Base-by-base conservation (phyloP, 2,888 invertebrate genomes). In the Andrena dorsata region DNA sequence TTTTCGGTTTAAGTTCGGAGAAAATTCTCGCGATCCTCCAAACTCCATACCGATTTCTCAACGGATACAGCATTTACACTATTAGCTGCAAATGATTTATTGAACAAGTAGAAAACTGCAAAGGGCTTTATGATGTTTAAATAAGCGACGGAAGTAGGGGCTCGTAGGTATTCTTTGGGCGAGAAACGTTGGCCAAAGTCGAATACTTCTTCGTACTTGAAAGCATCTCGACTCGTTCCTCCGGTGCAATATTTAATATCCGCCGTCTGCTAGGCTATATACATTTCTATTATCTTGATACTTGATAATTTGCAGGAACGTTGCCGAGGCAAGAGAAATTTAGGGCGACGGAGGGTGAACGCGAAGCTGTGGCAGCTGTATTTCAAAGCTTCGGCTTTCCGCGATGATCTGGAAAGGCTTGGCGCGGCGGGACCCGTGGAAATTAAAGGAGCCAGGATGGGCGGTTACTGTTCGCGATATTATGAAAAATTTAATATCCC, bases 241-340 rank as follows among this genome's bases (percentile, higher is more conserved):
- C 1, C 20, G 16, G n/a, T 26, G 68, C 49, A 68, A 74, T 68
- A 60, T 66, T 74, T 74, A 51, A 74, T 74, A 68, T 74, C 23
- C 51, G 66, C 5, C 16, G 1, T 13, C 8, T 41, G 41, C 41
- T 13, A 13, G 41, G 41, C 13, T 41, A 13, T 41, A 41, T 41
- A 41, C 13, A 3, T 13, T 13, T 13, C 41, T 10, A 4, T 41
- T 61, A 16, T 66, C 63, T 20, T 7, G 63, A 49, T 61, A 51
- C 16, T 8, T 6, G 47, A 69, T 61, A 28, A 61, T 69, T 61
- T 20, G 10, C 60, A 4, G 3, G 65, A 32, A n/a, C 32, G 26
- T 58, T 66, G 23, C 23, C 58, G 4, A 8, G 2, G 16, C 30
- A 10, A 13, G 26, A 26, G 20, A 30, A 23, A 49, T 7, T 47